phyloP scores from a whole-genome alignment of 2,113 vertebrate species.

The Apodemus speciosus region DNA sequence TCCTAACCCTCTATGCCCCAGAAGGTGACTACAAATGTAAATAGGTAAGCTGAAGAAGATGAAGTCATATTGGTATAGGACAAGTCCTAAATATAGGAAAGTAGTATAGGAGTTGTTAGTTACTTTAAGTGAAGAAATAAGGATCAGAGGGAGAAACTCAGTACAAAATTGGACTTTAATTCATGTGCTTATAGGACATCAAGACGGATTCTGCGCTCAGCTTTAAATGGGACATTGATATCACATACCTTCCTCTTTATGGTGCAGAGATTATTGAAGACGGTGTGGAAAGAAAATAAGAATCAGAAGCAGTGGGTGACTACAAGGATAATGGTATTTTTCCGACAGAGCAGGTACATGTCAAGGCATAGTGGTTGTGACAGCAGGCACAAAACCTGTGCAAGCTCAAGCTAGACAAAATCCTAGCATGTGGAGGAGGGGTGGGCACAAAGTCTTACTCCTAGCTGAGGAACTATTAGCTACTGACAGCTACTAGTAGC shows the following conservation, averaged over 20 bases:
- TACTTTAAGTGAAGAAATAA: neutral
- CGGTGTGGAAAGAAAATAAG: neutral
- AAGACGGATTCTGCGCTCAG: neutral
- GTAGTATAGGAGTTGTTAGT: neutral
- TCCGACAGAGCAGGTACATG: neutral
- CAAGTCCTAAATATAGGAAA: neutral
- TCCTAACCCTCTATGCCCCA: neutral
- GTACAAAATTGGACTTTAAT: neutral
- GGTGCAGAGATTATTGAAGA: neutral
- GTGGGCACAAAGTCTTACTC: neutral
- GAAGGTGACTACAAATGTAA: constrained; percentile 4
- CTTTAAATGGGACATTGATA: neutral
- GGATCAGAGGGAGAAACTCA: neutral
- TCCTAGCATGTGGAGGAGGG: neutral
- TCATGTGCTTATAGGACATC: neutral
- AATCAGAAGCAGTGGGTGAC: neutral
- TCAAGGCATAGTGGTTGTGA: neutral
- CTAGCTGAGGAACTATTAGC: neutral
- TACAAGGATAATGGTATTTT: neutral
- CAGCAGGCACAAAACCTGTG: neutral
- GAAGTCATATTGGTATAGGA: neutral
- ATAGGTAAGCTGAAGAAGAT: neutral
- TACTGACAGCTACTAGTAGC: neutral
- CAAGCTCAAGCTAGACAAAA: neutral
- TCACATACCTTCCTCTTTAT: neutral